Evolutionary conservation across 2,888 invertebrate species (phyloP).

Genomic region (Argyresthia albistria): DNA sequence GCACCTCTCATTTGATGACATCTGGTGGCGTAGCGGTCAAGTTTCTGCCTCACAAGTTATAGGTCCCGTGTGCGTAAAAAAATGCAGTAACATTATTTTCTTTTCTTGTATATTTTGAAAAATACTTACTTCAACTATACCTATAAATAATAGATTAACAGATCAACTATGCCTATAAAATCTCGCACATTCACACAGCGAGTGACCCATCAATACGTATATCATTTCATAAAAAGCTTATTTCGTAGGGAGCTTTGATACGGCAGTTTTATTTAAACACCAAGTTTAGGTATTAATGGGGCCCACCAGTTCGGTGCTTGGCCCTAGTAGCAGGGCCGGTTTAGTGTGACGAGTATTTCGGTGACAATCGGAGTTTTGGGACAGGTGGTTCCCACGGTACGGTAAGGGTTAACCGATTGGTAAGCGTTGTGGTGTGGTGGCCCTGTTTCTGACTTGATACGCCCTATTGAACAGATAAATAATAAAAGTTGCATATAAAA

Average conservation of each 20-base stretch:
- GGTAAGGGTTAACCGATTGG: neutral
- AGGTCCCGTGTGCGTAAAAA: too few species aligned
- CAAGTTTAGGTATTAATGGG: neutral
- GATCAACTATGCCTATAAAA: too few species aligned
- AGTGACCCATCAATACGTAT: neutral
- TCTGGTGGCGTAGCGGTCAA: too few species aligned
- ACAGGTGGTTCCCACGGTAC: slow-evolving; percentile 4
- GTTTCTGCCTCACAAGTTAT: too few species aligned
- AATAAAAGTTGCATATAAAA: too few species aligned
- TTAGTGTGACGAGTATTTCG: neutral
- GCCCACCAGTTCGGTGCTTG: neutral
- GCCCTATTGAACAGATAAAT: too few species aligned
- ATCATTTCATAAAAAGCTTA: neutral
- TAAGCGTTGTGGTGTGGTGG: neutral
- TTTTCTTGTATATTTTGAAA: too few species aligned
- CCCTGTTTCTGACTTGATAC: too few species aligned
- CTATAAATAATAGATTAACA: too few species aligned
- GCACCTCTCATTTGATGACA: too few species aligned
- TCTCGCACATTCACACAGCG: neutral
- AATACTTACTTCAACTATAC: too few species aligned
- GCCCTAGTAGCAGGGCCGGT: neutral
- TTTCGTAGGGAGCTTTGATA: neutral
- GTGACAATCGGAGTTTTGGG: neutral
- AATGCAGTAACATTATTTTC: too few species aligned
- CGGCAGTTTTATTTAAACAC: neutral